A percentile compares a stretch with the other conserved stretches of the same genome.
These are phyloP conservation scores for Hirtodrosophila cameraria DNA, from an alignment of 2,888 invertebrate genomes.

Conservation along the genomic window DNA sequence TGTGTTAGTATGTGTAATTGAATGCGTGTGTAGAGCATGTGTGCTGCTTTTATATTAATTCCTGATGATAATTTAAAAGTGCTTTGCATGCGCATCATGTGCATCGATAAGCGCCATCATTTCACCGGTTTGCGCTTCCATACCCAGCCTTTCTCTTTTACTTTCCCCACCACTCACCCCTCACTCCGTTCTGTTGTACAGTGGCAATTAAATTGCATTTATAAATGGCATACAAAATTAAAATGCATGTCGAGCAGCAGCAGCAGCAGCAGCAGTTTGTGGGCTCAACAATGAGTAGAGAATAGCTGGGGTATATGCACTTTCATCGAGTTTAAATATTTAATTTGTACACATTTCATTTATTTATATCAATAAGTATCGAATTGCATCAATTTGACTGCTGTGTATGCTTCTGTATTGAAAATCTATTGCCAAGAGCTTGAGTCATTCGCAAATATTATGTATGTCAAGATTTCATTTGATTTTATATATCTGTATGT, in stretches of 20 bases:
- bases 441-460: no score
- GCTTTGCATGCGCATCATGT: slow-evolving; percentile 71
- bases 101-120: slow-evolving; percentile 69
- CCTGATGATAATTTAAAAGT: slow-evolving; percentile 70
- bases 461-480: no score
- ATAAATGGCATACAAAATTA: slow-evolving; percentile 51
- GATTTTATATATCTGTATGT: no score
- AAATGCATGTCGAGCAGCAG: slow-evolving; percentile 32
- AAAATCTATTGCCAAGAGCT: no score
- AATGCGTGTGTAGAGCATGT: slow-evolving; percentile 4
- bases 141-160: not conserved
- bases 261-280: slow-evolving; percentile 19
- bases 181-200: slow-evolving; percentile 5
- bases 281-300: slow-evolving; percentile 4
- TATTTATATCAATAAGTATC: not conserved
- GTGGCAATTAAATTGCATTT: slow-evolving; percentile 71
- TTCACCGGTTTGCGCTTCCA: slow-evolving; percentile 31
- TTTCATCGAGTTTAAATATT: not conserved
- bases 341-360: slow-evolving; percentile 7
- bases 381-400: no score
- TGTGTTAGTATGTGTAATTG: slow-evolving; percentile 11
- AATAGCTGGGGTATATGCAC: slow-evolving; percentile 14
- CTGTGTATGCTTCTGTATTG: no score
- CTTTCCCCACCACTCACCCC: no score
- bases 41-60: slow-evolving; percentile 55